Evolutionary conservation across 2,113 vertebrate genomes (phyloP), one percentile per base, ranked within the genome.

Genomic region (Oceanodroma tethys): DNA sequence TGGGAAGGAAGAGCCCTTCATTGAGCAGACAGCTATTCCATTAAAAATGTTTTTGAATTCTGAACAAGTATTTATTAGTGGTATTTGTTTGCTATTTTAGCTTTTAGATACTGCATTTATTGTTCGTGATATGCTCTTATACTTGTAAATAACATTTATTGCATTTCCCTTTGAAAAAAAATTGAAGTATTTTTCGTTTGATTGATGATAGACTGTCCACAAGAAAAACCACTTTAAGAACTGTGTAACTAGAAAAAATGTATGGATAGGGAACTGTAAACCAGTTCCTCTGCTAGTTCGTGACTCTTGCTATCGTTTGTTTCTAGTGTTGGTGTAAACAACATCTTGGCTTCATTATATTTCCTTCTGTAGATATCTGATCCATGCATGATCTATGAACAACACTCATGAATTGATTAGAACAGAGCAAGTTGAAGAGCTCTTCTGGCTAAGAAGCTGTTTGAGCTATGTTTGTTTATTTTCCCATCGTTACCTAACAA

Each of bases 331-430:
- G 40, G 42, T 95, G 81, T 95, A 94, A 83, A 88, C 87, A 96
- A 80, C 85, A 68, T 94, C 90, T 90, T 96, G 86, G 30, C 62
- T 97, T 97, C 18, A 30, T 86, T 96, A 82, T 74, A 22, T 73
- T 92, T 83, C 71, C 87, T 93, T 94, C 86, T 81, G 87, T 86
- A 93, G 86, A 78, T 89, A 63, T 84, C 91, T 92, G 85, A 62
- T 93, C 76, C 63, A 53, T 81, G 76, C 75, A 65, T 52, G 56
- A 86, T 91, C 79, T 93, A 9, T 86, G 82, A 88, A 53, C 48
- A 96, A 22, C 29, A 38, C 34, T 96, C 0, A 0, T 80, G 48
- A 81, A 67, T 32, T 96, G 52, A 55, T 86, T 53, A 66, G 89
- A 89, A 45, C 32, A 95, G 52, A 62, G 60, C n/a, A 90, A 60